Base-by-base conservation (phyloP, 2,113 vertebrate species). In the Brachyhypopomus gauderio region DNA sequence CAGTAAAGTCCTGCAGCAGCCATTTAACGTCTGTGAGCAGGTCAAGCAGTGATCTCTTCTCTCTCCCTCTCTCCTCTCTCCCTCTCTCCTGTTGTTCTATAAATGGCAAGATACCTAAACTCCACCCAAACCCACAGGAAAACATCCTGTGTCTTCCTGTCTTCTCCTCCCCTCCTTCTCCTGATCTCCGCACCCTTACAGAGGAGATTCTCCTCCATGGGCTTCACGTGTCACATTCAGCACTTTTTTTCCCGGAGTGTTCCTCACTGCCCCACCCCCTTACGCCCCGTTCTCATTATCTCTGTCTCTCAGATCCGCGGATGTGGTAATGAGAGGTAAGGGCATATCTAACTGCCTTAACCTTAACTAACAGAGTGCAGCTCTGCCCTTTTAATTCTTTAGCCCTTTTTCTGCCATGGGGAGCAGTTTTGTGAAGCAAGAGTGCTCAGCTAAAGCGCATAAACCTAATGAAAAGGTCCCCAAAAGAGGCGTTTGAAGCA, bases 281-380 rank as follows among this genome's bases (percentile, higher is more conserved):
- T 30, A 2, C 64, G 19, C 22, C 1, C 38, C 14, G 2, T 72
- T 77, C 58, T 76, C 38, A 80, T 72, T 77, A 72, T 52, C 69
- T 66, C 59, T 25, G 3, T 78, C 64, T 79, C 79, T 72, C 78
- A 71, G 62, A 25, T 80, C 41, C 17, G 22, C 2, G 16, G 27
- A 60, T 17, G 55, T 77, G 38, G 20, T 83, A 63, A 80, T 72
- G 56, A 77, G 63, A 59, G 27, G 63, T 22, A 71, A 66, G 38
- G 17, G 27, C 36, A 64, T 60, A 76, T 75, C 66, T 75, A 23
- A 69, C 56, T 41, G 41, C 48, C 63, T 67, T 78, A 30, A 14
- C 45, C 22, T 52, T 56, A 48, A 36, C 16, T 23, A 52, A 79
- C 36, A 27, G 23, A 63, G 2, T 63, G 23, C 38, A 67, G 45